Conservation (phyloP, 2,888 invertebrate genomes). For the Pachydiplax longipennis region DNA sequence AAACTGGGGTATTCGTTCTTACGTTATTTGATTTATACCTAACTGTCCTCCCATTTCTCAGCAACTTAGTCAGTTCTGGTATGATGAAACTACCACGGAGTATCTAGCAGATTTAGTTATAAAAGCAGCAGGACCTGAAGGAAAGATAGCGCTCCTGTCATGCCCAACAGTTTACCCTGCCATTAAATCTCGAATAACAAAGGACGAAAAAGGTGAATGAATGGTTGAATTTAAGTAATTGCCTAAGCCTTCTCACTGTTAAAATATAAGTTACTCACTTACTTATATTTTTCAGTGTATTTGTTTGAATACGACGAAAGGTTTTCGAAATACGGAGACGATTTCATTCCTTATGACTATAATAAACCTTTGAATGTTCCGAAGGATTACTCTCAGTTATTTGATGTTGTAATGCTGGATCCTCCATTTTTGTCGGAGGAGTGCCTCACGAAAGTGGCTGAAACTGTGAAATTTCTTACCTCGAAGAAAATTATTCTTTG, state of each 20-base stretch:
- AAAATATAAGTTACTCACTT: no score
- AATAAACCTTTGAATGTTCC: slow-evolving; percentile 76
- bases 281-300: slow-evolving; percentile 66
- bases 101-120: slow-evolving; percentile 73
- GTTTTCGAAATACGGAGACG: slow-evolving; percentile 78
- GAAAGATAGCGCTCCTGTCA: slow-evolving; percentile 82
- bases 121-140: slow-evolving; percentile 63
- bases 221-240: slow-evolving; percentile 42
- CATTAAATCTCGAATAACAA: slow-evolving; percentile 57
- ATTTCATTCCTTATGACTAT: slow-evolving; percentile 90
- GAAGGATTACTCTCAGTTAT: slow-evolving; percentile 66
- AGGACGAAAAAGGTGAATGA: slow-evolving; percentile 50
- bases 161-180: slow-evolving; percentile 85
- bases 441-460: slow-evolving; percentile 83
- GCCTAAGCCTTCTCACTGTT: neutral
- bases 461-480: slow-evolving; percentile 76
- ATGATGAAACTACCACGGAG: slow-evolving; percentile 80
- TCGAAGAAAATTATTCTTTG: slow-evolving; percentile 84
- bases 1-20: neutral
- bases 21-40: neutral
- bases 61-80: slow-evolving; percentile 99
- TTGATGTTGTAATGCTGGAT: slow-evolving; percentile 89
- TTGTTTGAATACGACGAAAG: slow-evolving; percentile 86
- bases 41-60: slow-evolving; percentile 59
- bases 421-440: slow-evolving; percentile 95